phyloP scores from a whole-genome alignment of 1,140 invertebrate species.

The Zaprionus lachaisei region DNA sequence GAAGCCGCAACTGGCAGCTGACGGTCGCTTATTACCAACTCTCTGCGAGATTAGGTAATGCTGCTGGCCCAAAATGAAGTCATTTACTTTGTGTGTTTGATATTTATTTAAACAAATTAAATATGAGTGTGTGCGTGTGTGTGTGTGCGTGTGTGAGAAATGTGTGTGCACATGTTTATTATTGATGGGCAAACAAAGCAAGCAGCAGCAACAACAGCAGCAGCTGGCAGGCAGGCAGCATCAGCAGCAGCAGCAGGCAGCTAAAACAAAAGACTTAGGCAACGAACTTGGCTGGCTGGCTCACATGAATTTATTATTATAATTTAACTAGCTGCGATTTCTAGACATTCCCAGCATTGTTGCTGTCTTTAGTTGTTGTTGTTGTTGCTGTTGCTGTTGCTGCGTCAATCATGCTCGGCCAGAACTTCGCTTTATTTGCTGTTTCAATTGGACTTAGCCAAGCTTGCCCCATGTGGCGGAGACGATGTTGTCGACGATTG shows the following conservation, averaged over 20 bases:
- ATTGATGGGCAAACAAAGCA: slow-evolving; percentile 46
- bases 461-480: slow-evolving; percentile 41
- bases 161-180: slow-evolving; percentile 43
- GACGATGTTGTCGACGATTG: slow-evolving; percentile 3
- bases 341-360: slow-evolving; percentile 79
- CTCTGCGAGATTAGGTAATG: slow-evolving; percentile 35
- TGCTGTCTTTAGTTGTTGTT: slow-evolving; percentile 16
- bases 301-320: slow-evolving; percentile 56
- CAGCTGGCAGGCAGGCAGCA: background rate
- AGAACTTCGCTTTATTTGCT: slow-evolving; percentile 55
- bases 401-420: slow-evolving; percentile 56
- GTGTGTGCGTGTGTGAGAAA: slow-evolving; percentile 42
- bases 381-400: slow-evolving; percentile 24
- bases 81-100: slow-evolving; percentile 52
- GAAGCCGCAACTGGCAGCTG: background rate
- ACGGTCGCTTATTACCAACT: slow-evolving; percentile 23
- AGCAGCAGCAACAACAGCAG: background rate
- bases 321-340: slow-evolving; percentile 71
- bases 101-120: slow-evolving; percentile 76
- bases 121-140: slow-evolving; percentile 41
- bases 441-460: slow-evolving; percentile 38
- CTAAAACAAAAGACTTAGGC: slow-evolving; percentile 60
- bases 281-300: slow-evolving; percentile 53
- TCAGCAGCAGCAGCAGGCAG: background rate
- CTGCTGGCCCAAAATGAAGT: slow-evolving; percentile 63